Base-by-base conservation (phyloP, 1,140 invertebrate species). In the Ceratina australensis region DNA sequence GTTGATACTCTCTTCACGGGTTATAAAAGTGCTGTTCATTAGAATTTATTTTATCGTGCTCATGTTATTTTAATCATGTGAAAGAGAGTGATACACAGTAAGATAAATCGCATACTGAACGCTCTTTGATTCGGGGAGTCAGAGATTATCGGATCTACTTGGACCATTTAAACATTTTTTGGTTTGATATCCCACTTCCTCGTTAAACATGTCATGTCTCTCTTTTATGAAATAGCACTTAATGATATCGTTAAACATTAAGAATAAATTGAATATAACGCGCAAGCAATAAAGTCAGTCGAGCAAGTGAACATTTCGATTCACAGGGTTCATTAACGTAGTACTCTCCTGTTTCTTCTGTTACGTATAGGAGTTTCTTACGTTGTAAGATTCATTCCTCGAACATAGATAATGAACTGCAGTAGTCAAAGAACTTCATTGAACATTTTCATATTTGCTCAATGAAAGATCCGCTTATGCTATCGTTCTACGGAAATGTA, bases 121-220 rank as follows among this genome's bases (percentile, higher is more conserved):
- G 2, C 4, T 56, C 72, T 64, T 33, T n/a, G 24, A 71, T 65
- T 67, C 16, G 22, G n/a, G 61, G 26, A 59, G 72, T 82, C 72
- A 72, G 50, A 80, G 72, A 76, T 71, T 64, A 80, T 80, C 72
- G 26, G 61, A 72, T 61, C 42, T 2, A 20, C 18, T 33, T 59
- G 26, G 24, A 69, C 3, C 33, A 42, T 2, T 20, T 22, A 22
- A 2, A 20, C 18, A 52, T 60, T 72, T 72, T 72, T 50, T 47
- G 42, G 20, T 15, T 16, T 15, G 20, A 3, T 22, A 33, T 33
- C 8, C 2, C 16, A 5, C 28, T 16, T 20, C 12, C 5, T 24
- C 15, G 5, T 15, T 15, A 3, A 54, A 16, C 8, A n/a, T 42
- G 10, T 42, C 10, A 42, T 10, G 33, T 42, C 2, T 10, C 33